Percentiles rank a stretch among this genome's conserved stretches.
Conservation (phyloP, 1,140 invertebrate genomes). For the Atta cephalotes region DNA sequence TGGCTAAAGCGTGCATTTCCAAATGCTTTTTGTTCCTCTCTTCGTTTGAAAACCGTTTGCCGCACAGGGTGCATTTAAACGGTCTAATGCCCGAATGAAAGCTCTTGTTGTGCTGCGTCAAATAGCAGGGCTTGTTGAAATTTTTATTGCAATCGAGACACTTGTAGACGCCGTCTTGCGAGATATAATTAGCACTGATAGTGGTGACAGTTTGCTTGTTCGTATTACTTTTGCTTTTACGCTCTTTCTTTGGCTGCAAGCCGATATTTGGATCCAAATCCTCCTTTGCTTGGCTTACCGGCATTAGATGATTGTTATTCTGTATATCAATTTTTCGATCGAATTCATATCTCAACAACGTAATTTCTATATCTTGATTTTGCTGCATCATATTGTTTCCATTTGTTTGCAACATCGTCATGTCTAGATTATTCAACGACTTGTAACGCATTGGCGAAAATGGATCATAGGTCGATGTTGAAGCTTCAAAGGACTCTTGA, state of each 20-base stretch:
- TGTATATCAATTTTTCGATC: constrained; percentile 70
- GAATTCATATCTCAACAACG: constrained; percentile 30
- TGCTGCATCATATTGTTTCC: constrained; percentile 72
- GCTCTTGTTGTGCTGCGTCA: constrained; percentile 96
- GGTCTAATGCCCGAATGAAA: constrained; percentile 95
- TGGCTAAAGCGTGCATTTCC: constrained; percentile 91
- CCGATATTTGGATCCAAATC: constrained; percentile 76
- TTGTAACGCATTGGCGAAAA: constrained; percentile 83
- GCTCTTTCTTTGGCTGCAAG: constrained; percentile 64
- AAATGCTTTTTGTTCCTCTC: constrained; percentile 90
- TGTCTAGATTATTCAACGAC: constrained; percentile 83
- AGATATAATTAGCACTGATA: constrained; percentile 79
- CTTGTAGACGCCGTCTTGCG: constrained; percentile 88
- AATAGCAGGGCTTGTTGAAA: constrained; percentile 94
- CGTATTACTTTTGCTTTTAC: constrained; percentile 73
- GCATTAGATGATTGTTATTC: constrained; percentile 81
- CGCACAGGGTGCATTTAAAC: constrained; percentile 93
- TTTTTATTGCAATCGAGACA: constrained; percentile 94
- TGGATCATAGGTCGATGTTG: constrained; percentile 82
- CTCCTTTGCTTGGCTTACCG: constrained; percentile 69
- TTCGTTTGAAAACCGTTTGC: constrained; percentile 92
- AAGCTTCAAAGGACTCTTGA: constrained; percentile 82
- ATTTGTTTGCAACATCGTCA: constrained; percentile 83
- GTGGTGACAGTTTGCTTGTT: constrained; percentile 73
- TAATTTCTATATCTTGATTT: constrained; percentile 79